Percentiles rank a stretch among this genome's conserved stretches.
phyloP scores from a whole-genome alignment of 1,140 invertebrate genomes.

The Euglossa dilemma region DNA sequence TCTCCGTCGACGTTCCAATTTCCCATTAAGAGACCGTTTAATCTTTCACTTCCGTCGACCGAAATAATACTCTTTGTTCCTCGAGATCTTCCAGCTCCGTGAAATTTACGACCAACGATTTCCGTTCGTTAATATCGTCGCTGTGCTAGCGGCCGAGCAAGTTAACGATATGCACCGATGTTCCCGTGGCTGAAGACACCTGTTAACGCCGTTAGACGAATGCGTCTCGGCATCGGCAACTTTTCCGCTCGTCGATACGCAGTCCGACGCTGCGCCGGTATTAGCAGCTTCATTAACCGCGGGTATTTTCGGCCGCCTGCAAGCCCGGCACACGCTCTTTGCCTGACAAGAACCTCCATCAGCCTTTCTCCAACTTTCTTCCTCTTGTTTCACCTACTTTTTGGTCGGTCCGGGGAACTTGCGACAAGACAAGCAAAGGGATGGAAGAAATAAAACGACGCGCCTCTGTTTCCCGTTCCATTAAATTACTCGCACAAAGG shows the following conservation, averaged over 20 bases:
- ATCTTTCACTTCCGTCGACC: too few relatives aligned
- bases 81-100: too few relatives aligned
- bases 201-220: not conserved
- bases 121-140: too few relatives aligned
- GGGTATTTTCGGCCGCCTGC: slow-evolving; percentile 13
- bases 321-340: not conserved
- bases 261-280: not conserved
- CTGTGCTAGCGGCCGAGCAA: too few relatives aligned
- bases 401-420: not conserved
- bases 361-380: slow-evolving; percentile 35
- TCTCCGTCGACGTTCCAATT: too few relatives aligned
- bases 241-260: slow-evolving; percentile 46
- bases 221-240: slow-evolving; percentile 62
- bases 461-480: not conserved
- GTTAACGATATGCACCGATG: too few relatives aligned
- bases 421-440: slow-evolving; percentile 17
- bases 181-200: too few relatives aligned
- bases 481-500: not conserved
- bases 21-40: too few relatives aligned
- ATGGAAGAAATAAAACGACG: slow-evolving; percentile 1
- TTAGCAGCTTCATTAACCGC: slow-evolving; percentile 64
- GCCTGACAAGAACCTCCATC: slow-evolving; percentile 23
- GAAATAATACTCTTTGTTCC: too few relatives aligned
- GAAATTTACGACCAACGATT: too few relatives aligned
- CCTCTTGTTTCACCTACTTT: slow-evolving; percentile 39